Percentiles rank a stretch among this genome's conserved stretches.
Evolutionary conservation across 2,113 vertebrate species (phyloP).

Genomic region (Syngnathus floridae): DNA sequence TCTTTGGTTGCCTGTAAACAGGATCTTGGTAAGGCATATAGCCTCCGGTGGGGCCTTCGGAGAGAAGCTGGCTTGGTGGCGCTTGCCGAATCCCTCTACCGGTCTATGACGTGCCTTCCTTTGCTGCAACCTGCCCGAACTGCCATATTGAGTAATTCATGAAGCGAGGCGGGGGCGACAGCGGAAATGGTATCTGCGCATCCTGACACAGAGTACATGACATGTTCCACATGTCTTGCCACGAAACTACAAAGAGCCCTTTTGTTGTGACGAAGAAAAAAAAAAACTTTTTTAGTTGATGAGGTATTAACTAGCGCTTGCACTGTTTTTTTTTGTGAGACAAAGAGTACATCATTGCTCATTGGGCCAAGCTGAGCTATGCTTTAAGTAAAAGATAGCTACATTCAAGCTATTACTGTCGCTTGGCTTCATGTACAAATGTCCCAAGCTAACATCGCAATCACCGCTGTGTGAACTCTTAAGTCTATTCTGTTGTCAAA

Average conservation of each 20-base stretch:
- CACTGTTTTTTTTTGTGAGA: neutral
- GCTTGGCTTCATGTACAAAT: neutral
- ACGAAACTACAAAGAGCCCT: slow-evolving; percentile 66
- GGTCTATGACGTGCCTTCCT: slow-evolving; percentile 42
- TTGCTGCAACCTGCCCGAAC: slow-evolving; percentile 59
- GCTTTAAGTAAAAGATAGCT: neutral
- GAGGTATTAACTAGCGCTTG: slow-evolving; percentile 1
- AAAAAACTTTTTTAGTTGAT: slow-evolving; percentile 25
- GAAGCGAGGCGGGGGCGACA: slow-evolving; percentile 51
- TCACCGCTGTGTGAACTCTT: neutral
- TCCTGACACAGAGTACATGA: slow-evolving; percentile 69
- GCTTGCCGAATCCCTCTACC: slow-evolving; percentile 41
- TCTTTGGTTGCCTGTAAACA: slow-evolving; percentile 75
- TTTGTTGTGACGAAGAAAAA: slow-evolving; percentile 63
- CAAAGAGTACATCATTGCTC: neutral
- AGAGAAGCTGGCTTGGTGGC: slow-evolving; percentile 53
- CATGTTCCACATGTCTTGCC: slow-evolving; percentile 66
- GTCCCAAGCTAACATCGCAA: neutral
- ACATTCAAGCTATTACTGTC: neutral
- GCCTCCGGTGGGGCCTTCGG: slow-evolving; percentile 68
- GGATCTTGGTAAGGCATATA: slow-evolving; percentile 79
- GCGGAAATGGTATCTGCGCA: slow-evolving; percentile 57
- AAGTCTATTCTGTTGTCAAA: slow-evolving; percentile 5
- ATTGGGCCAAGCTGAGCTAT: neutral
- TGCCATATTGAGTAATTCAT: slow-evolving; percentile 67